Evolutionary conservation across 2,113 vertebrate genomes (phyloP).

Genomic region (Cephalopholis sonnerati): DNA sequence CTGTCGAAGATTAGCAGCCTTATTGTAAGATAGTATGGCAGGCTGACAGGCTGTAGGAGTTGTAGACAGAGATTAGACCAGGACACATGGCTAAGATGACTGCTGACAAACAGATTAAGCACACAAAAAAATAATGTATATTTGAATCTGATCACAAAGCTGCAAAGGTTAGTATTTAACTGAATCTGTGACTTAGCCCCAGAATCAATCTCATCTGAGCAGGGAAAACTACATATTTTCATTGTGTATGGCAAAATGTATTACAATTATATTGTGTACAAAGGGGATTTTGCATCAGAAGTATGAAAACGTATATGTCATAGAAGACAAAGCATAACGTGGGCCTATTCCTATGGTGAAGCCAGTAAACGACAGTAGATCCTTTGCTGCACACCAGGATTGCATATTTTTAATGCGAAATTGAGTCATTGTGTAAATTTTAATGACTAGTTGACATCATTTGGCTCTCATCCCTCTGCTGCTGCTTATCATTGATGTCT

Average conservation of each 20-base stretch:
- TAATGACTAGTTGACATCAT: neutral
- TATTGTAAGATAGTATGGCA: slow-evolving; percentile 34
- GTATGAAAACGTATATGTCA: neutral
- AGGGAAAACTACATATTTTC: neutral
- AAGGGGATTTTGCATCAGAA: neutral
- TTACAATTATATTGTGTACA: neutral
- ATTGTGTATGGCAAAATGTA: neutral
- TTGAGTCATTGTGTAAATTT: neutral
- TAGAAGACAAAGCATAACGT: neutral
- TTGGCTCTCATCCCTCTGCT: neutral
- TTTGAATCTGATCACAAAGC: neutral
- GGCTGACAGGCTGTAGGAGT: slow-evolving; percentile 55
- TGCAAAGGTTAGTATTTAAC: neutral
- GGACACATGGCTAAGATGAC: slow-evolving; percentile 36
- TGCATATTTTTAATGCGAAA: slow-evolving; percentile 1
- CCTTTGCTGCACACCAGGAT: neutral
- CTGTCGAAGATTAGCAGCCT: slow-evolving; percentile 47
- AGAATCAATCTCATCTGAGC: neutral
- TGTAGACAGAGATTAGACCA: slow-evolving; percentile 41
- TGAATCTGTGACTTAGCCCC: neutral
- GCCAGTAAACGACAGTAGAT: neutral
- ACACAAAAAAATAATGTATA: neutral
- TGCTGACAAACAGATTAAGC: slow-evolving; percentile 34
- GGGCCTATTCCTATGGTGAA: neutral
- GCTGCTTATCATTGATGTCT: neutral